Conservation (phyloP, 2,888 invertebrate genomes). For the Sphaeridia pumilis region DNA sequence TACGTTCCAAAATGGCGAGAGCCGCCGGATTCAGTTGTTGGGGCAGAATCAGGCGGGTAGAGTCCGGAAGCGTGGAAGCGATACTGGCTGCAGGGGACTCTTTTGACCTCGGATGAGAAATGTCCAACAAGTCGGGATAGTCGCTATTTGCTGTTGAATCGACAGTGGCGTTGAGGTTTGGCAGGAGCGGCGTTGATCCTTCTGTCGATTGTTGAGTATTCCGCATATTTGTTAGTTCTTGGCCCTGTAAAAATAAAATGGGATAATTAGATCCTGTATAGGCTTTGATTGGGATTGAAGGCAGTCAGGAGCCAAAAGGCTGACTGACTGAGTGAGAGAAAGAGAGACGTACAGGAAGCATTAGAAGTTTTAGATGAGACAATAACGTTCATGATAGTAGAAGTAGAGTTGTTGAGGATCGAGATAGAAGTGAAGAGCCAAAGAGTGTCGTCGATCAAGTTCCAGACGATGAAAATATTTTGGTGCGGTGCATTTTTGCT, state of each 20-base stretch:
- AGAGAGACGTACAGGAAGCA: neutral
- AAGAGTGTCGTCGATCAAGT: too few relatives aligned
- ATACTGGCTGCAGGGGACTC: slow-evolving; percentile 70
- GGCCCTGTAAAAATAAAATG: slow-evolving; percentile 16
- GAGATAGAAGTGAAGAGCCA: too few relatives aligned
- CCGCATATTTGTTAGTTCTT: slow-evolving; percentile 9
- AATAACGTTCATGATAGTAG: neutral
- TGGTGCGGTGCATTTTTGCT: too few relatives aligned
- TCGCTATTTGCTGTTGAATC: slow-evolving; percentile 56
- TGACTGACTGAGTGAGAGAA: slow-evolving; percentile 1
- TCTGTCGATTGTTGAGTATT: slow-evolving; percentile 15
- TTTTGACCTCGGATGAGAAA: slow-evolving; percentile 50
- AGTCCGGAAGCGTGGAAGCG: slow-evolving; percentile 66
- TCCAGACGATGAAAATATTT: too few relatives aligned
- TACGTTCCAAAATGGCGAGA: slow-evolving; percentile 27
- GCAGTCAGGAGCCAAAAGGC: neutral
- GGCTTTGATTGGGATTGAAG: too few relatives aligned
- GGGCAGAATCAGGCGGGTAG: slow-evolving; percentile 45
- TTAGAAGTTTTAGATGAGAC: neutral
- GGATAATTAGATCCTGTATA: too few relatives aligned
- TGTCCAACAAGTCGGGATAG: slow-evolving; percentile 24
- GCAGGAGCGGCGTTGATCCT: slow-evolving; percentile 19
- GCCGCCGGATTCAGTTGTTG: slow-evolving; percentile 30
- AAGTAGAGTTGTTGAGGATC: too few relatives aligned
- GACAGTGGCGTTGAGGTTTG: slow-evolving; percentile 38